Percentiles rank a stretch among this genome's conserved stretches.
These are phyloP conservation scores for Acholoe squamosa DNA, from an alignment of 2,888 invertebrate species.

Conservation along the genomic window DNA sequence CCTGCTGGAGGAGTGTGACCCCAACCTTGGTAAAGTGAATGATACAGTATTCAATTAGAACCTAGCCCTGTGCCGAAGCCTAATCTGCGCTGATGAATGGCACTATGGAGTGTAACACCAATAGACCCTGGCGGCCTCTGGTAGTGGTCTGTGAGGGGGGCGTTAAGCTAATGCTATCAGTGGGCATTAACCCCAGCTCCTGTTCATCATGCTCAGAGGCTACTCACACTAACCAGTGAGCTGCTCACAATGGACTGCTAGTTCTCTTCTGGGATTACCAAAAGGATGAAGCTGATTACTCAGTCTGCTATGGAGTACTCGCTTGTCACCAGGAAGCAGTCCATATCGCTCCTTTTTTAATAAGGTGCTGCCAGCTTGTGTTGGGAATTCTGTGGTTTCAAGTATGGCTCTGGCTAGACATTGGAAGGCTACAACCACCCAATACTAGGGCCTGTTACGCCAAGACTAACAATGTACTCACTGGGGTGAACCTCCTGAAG, in stretches of 20 bases:
- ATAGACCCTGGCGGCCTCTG: neutral
- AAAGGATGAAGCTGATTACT: too few relatives aligned
- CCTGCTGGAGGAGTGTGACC: neutral
- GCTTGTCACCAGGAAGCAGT: too few relatives aligned
- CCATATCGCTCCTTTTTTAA: too few relatives aligned
- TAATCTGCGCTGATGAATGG: conserved; percentile 48
- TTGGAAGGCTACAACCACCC: too few relatives aligned
- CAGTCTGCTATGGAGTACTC: neutral
- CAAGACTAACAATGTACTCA: too few relatives aligned
- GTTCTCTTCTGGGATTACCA: neutral
- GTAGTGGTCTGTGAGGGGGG: neutral
- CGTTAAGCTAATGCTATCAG: conserved; percentile 38
- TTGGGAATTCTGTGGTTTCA: too few relatives aligned
- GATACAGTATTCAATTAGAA: conserved; percentile 50
- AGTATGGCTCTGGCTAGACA: too few relatives aligned
- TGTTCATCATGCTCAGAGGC: neutral
- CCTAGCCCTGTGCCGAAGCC: neutral
- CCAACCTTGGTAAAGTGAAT: neutral
- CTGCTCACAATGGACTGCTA: neutral
- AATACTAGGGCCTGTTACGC: too few relatives aligned
- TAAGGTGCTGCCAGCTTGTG: too few relatives aligned
- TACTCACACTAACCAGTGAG: neutral
- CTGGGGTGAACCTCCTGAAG: too few relatives aligned
- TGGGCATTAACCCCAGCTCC: conserved; percentile 18
- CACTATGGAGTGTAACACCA: conserved; percentile 29